Base-by-base conservation (phyloP, 2,888 invertebrate genomes). In the Fissipunctia ypsillon region DNA sequence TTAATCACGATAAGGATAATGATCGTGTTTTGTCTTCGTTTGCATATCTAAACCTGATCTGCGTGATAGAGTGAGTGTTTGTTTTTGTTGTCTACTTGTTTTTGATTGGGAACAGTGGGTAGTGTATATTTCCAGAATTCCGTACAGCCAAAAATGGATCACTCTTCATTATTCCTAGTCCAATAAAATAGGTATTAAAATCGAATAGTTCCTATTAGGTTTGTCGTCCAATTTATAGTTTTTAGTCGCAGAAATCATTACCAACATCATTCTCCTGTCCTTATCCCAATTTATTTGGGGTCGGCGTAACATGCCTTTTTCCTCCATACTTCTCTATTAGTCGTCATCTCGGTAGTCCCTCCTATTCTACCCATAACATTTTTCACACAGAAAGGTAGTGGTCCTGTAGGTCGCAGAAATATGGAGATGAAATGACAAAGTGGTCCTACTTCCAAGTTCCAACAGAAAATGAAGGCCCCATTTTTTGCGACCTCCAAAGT, bases 11-110 rank as follows among this genome's bases (percentile, higher is more conserved):
- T 70, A 72, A 73, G 64, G 83, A 77, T 85, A 76, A 70, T 65
- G 61, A 76, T 78, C 80, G 52, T 67, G 83, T 78, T 72, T 85
- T 60, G 81, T 74, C 59, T 66, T 48, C 41, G 61, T 81, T 82
- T 82, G 81, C 85, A 82, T 82, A 81, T 48, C 31, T 38, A 35
- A 81, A 72, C 64, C 68, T 68, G 69, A 56, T 67, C 61, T 70
- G 57, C 52, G 52, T 56, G 48, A 56, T 50, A 31, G 19, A 52
- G 31, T 56, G 9, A n/a, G n/a, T 60, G n/a, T 63, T 60, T 50
- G 31, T 12, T 54, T 60, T 84, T 65, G 56, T 38, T 60, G 52
- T 78, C 25, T 59, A 65, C 7, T 59, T 56, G 50, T 19, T 71
- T 56, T 64, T 52, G 54, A 84, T 70, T 66, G 52, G 54, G n/a